Evolutionary conservation across 2,113 vertebrate species (phyloP), one percentile per base, ranked within the genome.

Genomic region (Barnardius zonarius): DNA sequence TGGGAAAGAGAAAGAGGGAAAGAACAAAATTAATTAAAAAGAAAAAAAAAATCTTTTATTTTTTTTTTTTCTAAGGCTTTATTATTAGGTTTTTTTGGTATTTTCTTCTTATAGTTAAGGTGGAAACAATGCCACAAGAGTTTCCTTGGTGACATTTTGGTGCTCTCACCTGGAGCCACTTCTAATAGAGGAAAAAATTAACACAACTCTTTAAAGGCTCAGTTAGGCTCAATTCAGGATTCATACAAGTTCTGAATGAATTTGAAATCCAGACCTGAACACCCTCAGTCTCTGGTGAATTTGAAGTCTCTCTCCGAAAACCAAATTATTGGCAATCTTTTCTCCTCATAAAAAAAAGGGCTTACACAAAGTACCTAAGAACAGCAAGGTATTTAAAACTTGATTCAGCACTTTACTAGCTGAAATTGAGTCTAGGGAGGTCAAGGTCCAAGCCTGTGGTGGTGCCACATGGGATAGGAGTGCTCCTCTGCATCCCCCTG

Each of bases 381-480:
- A 39, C 4, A 15, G 20, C 30, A 63, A 74, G 13, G 5, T 10
- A 31, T 78, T 86, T 93, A 41, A 91, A 86, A 68, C 6, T 11
- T 37, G 11, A 13, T 66, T 72, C 19, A 1, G 20, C 19, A 52
- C 39, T 68, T 89, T 62, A 27, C 9, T 37, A 48, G 27, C 9
- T 37, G 27, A 90, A 86, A 75, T 41, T 68, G 3, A 30, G 2
- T n/a, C 14, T 4, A 0, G 4, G 35, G 27, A 48, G 20, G 20
- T 39, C 64, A 18, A 48, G 18, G 19, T 41, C 61, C 55, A 39
- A 48, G 28, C 6, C n/a, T 76, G 14, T 4, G 5, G 10, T 59
- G 15, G 3, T n/a, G 46, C 14, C 24, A 27, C 0, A 0, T n/a
- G 16, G 57, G 15, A 30, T 46, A 27, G 25, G 6, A 46, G 13